Conservation (phyloP, 2,797 vertebrate species). For the Lepus townsendii region DNA sequence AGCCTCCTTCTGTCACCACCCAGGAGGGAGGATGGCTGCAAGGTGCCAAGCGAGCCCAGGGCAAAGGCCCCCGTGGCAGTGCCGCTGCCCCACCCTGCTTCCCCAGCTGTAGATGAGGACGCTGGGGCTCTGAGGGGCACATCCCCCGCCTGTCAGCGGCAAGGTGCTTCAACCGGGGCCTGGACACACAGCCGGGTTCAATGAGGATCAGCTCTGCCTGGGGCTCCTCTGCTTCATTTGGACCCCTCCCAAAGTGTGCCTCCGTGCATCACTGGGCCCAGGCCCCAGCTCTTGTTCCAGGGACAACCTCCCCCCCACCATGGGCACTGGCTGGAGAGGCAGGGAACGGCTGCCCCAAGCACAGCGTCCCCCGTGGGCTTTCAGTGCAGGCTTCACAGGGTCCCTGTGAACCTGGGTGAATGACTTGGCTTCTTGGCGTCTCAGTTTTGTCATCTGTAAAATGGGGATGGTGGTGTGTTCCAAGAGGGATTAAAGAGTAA, state of each 20-base stretch:
- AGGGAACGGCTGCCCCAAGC: fast-evolving
- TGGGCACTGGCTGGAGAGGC: not conserved
- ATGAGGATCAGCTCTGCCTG: not conserved
- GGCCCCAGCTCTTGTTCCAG: not conserved
- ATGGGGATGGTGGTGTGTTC: not conserved
- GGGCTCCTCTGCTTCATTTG: not conserved
- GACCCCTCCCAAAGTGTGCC: not conserved
- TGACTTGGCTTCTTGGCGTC: not conserved
- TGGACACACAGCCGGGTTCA: not conserved
- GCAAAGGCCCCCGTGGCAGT: not conserved
- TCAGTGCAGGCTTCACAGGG: not conserved
- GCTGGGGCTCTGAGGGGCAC: not conserved
- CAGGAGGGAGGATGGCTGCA: not conserved
- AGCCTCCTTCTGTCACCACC: not conserved
- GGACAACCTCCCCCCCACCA: too few relatives aligned
- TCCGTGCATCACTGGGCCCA: not conserved
- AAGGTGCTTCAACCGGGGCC: not conserved
- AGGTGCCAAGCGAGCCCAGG: not conserved
- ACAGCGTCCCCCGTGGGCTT: not conserved
- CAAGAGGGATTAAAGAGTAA: not conserved
- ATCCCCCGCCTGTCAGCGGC: not conserved
- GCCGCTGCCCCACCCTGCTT: not conserved
- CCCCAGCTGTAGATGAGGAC: not conserved
- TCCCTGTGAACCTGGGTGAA: not conserved
- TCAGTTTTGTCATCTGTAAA: not conserved